These are phyloP conservation scores for Falco columbarius DNA, from an alignment of 2,797 vertebrate species.

Conservation along the genomic window DNA sequence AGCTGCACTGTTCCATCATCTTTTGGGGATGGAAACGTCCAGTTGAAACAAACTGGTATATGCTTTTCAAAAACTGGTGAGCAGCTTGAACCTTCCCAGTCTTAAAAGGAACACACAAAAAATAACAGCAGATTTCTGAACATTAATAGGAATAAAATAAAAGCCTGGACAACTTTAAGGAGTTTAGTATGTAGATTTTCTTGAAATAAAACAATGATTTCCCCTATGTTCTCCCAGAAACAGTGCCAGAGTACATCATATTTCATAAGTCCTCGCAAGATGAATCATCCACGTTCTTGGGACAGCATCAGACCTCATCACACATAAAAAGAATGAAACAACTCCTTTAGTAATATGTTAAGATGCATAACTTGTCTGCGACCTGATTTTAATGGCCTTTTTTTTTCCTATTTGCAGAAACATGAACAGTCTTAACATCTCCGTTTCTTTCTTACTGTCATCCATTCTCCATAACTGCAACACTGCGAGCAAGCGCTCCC, in stretches of 20 bases:
- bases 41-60: not conserved
- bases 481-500: not conserved
- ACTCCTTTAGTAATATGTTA: not conserved
- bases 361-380: not conserved
- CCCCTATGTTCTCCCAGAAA: not conserved
- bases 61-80: not conserved
- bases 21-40: not conserved
- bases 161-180: not conserved
- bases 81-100: not conserved
- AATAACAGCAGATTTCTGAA: not conserved
- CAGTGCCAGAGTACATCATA: conserved; percentile 19
- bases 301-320: conserved; percentile 8
- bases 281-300: conserved; percentile 36
- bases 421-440: not conserved
- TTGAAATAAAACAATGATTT: conserved; percentile 6
- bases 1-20: not conserved
- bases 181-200: not conserved
- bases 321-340: not conserved
- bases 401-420: conserved; percentile 12
- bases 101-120: not conserved
- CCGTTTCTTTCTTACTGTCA: not conserved
- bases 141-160: not conserved
- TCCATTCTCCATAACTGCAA: not conserved
- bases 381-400: conserved; percentile 14
- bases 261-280: conserved; percentile 32